These are phyloP conservation scores for Corythoichthys haematopterus DNA, from an alignment of 2,113 vertebrate species.

Conservation along the genomic window DNA sequence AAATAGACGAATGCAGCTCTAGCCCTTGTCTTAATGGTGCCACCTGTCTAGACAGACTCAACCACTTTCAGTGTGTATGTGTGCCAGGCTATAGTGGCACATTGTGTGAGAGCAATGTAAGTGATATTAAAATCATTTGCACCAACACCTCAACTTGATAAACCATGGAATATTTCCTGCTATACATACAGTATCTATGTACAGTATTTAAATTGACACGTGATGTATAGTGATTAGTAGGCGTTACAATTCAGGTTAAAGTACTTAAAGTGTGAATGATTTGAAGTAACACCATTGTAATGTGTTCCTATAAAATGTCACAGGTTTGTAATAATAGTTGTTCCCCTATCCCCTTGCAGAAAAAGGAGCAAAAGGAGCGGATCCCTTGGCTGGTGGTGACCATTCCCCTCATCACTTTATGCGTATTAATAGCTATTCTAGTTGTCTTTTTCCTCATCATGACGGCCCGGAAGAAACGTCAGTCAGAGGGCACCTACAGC, in stretches of 20 bases:
- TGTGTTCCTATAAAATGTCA: background rate
- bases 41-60: conserved; percentile 78
- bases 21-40: conserved; percentile 89
- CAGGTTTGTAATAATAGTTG: background rate
- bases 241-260: background rate
- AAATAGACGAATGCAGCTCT: conserved; percentile 79
- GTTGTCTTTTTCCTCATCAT: conserved; percentile 83
- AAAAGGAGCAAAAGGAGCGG: conserved; percentile 59
- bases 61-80: conserved; percentile 82
- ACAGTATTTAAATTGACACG: no score
- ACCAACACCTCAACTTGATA: background rate
- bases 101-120: conserved; percentile 83
- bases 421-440: conserved; percentile 80
- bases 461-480: conserved; percentile 89
- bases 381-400: conserved; percentile 85
- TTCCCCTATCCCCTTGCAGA: conserved; percentile 71
- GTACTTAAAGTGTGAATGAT: background rate
- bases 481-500: conserved; percentile 95
- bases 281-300: background rate
- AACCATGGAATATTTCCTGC: no score
- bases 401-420: conserved; percentile 84
- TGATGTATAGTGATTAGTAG: no score
- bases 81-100: conserved; percentile 77
- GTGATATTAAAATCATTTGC: conserved; percentile 31
- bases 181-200: no score